Evolutionary conservation across 2,797 vertebrate genomes (phyloP), one percentile per base, ranked within the genome.

Genomic region (Pteropus rufus): DNA sequence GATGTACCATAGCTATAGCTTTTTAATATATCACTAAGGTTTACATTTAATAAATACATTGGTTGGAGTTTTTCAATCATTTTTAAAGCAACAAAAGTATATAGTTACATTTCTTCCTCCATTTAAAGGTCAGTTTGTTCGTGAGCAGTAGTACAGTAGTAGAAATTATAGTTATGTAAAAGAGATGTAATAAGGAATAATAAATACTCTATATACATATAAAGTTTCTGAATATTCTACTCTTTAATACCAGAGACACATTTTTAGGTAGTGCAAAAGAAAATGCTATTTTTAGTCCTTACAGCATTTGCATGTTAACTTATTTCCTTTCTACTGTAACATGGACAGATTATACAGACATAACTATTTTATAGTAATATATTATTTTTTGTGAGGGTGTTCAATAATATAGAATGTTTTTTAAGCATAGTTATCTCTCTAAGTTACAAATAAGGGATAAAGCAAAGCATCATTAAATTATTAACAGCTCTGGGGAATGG

Each of bases 201-300:
- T n/a, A 77, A 89, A 69, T 67, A 29, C 19, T 79, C 60, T 49
- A 76, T 14, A 56, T 34, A 60, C 86, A 54, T 36, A 12, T 69
- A 31, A 60, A 29, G 18, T 79, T 72, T 86, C 79, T 91, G 46
- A 69, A 75, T 64, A 81, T 89, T 9, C 12, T 0, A n/a, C 23
- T 86, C 5, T 87, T 83, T 86, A 84, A 90, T 65, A 18, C 12
- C 54, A 62, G 62, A 34, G 15, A 75, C 1, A 65, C 11, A 72
- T 75, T 54, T 81, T 90, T 58, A 62, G 58, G 34, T 41, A 86
- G 26, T 34, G 1, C 10, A 52, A 79, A 83, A 75, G 49, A 76
- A 85, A 96, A 65, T 52, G 18, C 26, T 79, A 80, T 93, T 73
- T 95, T 90, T 73, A 89, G 16, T 75, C 60, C 34, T 65, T 84